Evolutionary conservation across 1,140 invertebrate genomes (phyloP).

Genomic region (Pemphigus obesinymphae): DNA sequence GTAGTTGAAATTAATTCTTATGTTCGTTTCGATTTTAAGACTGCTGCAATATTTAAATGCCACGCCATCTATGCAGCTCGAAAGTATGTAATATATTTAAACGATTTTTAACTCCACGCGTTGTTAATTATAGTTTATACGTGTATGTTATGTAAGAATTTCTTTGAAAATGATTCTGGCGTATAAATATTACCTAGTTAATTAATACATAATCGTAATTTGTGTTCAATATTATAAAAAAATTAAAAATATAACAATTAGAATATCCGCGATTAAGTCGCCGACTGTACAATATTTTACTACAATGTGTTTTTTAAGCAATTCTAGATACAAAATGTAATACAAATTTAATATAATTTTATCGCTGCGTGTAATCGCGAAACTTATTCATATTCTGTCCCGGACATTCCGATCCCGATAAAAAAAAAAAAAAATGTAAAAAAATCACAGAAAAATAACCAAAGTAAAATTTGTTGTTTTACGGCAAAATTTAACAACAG

Average conservation of each 20-base stretch:
- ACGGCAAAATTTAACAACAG: background rate
- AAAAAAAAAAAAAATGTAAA: too few relatives aligned
- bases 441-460: slow-evolving; percentile 6
- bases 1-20: background rate
- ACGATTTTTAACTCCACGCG: too few relatives aligned
- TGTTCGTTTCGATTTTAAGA: background rate
- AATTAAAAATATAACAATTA: background rate
- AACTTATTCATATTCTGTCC: too few relatives aligned
- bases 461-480: background rate
- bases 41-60: too few relatives aligned
- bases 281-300: background rate
- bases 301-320: slow-evolving; percentile 17
- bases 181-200: too few relatives aligned
- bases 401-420: slow-evolving; percentile 24
- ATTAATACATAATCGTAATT: background rate
- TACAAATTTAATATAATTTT: background rate
- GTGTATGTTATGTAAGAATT: too few relatives aligned
- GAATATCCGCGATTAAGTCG: background rate
- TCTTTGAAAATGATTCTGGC: too few relatives aligned
- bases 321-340: background rate
- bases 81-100: too few relatives aligned
- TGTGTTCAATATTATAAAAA: background rate
- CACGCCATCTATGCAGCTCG: too few relatives aligned
- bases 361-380: background rate
- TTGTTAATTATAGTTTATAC: too few relatives aligned